A percentile compares a stretch with the other conserved stretches of the same genome.
Evolutionary conservation across 2,113 vertebrate species (phyloP).

Genomic region (Oriolus oriolus): DNA sequence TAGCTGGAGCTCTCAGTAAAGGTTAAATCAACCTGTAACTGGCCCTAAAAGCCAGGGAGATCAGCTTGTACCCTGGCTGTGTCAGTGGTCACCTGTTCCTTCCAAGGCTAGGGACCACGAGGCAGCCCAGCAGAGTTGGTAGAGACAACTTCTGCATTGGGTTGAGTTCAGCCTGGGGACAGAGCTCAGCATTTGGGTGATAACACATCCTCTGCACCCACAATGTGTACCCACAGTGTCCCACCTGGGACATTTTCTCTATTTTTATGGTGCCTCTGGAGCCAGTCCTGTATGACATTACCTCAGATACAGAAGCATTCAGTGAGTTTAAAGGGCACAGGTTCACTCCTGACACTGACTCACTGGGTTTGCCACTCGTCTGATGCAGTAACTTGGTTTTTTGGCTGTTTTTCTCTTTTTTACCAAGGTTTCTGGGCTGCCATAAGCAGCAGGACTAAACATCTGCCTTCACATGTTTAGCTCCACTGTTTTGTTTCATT

Average conservation of each 20-base stretch:
- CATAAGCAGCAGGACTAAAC: not conserved
- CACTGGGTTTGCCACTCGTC: not conserved
- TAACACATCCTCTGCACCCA: not conserved
- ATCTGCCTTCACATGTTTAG: not conserved
- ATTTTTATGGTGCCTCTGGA: not conserved
- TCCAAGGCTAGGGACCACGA: not conserved
- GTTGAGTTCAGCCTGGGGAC: not conserved
- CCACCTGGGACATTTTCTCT: not conserved
- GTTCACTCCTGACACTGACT: accelerated
- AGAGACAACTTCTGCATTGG: not conserved
- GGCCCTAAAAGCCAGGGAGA: not conserved
- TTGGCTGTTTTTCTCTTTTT: not conserved
- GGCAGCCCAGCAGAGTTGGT: not conserved
- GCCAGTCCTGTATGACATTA: not conserved
- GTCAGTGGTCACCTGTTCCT: not conserved
- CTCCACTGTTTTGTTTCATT: not conserved
- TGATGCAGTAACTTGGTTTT: not conserved
- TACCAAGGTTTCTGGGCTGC: not conserved
- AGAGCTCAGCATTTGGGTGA: not conserved
- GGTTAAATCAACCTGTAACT: not conserved
- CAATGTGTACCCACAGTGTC: not conserved
- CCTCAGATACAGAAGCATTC: accelerated
- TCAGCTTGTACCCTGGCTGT: not conserved
- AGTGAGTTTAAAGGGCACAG: not conserved
- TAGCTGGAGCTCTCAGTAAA: not conserved